Percentiles rank a stretch among this genome's conserved stretches.
Conservation (phyloP, 1,140 invertebrate species). For the Brachionus plicatilis region DNA sequence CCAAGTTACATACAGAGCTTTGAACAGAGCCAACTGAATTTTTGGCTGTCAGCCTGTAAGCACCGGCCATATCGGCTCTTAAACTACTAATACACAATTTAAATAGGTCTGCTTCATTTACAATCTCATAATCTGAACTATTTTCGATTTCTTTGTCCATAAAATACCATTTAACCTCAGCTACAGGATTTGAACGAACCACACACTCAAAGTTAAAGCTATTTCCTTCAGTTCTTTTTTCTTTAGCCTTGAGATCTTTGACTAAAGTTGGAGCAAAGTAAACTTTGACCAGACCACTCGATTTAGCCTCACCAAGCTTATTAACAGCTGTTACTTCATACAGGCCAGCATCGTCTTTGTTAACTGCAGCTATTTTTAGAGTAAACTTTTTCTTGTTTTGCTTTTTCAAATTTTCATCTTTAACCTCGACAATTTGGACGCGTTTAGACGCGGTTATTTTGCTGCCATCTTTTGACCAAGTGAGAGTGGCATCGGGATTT, state of each 20-base stretch:
- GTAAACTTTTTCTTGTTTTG: conserved; percentile 53
- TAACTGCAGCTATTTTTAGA: conserved; percentile 76
- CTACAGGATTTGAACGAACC: not conserved
- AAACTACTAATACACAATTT: conserved; percentile 48
- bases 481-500: conserved; percentile 20
- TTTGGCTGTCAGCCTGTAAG: conserved; percentile 43
- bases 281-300: conserved; percentile 89
- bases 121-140: not conserved
- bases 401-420: not conserved
- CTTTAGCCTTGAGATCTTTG: conserved; percentile 3
- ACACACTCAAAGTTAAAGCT: conserved; percentile 8
- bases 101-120: conserved; percentile 45
- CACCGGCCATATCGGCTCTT: conserved; percentile 46
- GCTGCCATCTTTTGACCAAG: conserved; percentile 30
- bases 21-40: not conserved
- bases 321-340: conserved; percentile 92
- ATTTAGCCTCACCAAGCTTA: conserved; percentile 89
- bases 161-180: conserved; percentile 7
- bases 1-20: not conserved
- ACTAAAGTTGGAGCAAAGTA: conserved; percentile 60
- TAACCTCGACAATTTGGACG: not conserved
- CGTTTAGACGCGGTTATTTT: not conserved
- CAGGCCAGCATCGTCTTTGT: conserved; percentile 91
- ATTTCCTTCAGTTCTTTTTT: not conserved
- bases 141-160: not conserved